phyloP scores from a whole-genome alignment of 2,797 vertebrate genomes.

The Onychomys torridus region DNA sequence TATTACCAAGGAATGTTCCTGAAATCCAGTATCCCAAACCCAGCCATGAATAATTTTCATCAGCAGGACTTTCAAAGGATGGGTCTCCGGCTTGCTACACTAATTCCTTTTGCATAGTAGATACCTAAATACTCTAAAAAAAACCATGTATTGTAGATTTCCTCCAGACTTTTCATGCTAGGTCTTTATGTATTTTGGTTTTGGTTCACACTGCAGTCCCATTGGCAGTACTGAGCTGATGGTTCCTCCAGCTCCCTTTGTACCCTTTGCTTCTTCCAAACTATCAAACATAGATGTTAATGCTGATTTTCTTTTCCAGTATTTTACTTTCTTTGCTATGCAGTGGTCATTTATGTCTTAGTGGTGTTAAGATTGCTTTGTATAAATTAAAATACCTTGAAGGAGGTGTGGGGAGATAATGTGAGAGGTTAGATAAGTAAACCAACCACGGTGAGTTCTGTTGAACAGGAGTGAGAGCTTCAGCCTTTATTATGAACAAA shows the following conservation, averaged over 20 bases:
- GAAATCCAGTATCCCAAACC: neutral
- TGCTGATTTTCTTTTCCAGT: neutral
- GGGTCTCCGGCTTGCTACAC: neutral
- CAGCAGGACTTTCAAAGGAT: neutral
- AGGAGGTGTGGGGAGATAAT: neutral
- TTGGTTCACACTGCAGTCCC: neutral
- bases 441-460: neutral
- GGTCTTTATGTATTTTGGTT: neutral
- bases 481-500: neutral
- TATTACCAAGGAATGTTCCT: neutral
- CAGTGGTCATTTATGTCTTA: neutral
- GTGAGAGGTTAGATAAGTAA: neutral
- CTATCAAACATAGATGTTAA: neutral
- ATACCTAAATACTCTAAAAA: neutral
- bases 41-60: neutral
- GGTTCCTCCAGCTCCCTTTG: neutral
- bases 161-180: neutral
- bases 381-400: neutral
- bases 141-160: neutral
- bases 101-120: neutral
- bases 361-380: neutral
- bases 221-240: neutral
- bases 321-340: neutral
- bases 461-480: neutral
- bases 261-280: neutral